Conservation (phyloP, 1,140 invertebrate genomes). For the Brachionus rotundiformis region DNA sequence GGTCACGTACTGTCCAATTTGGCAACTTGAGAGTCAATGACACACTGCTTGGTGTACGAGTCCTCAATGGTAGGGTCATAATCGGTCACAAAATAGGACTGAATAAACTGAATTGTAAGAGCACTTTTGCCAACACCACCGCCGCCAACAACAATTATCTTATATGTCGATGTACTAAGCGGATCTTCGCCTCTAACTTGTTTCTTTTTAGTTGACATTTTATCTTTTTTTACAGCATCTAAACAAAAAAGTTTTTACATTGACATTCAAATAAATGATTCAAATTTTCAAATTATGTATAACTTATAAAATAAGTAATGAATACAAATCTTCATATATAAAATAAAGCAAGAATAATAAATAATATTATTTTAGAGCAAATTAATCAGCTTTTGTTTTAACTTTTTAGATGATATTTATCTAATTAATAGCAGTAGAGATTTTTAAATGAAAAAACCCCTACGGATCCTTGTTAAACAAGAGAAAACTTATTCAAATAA, state of each 20-base stretch:
- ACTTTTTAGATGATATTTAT: slow-evolving; percentile 3
- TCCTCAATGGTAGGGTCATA: slow-evolving; percentile 63
- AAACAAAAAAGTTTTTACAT: background rate
- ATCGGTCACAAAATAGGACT: slow-evolving; percentile 57
- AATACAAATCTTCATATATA: slow-evolving; percentile 19
- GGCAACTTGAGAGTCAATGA: slow-evolving; percentile 86
- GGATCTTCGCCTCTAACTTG: slow-evolving; percentile 22
- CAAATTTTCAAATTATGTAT: slow-evolving; percentile 14
- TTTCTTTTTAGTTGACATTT: slow-evolving; percentile 30
- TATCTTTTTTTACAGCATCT: background rate
- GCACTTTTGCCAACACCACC: slow-evolving; percentile 63
- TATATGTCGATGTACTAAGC: slow-evolving; percentile 37
- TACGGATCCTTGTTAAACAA: background rate
- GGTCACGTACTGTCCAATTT: slow-evolving; percentile 74
- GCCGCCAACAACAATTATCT: slow-evolving; percentile 48
- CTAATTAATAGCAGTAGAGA: background rate
- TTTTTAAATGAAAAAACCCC: slow-evolving; percentile 7
- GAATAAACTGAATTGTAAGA: slow-evolving; percentile 75
- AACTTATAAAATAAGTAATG: background rate
- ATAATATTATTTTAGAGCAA: background rate
- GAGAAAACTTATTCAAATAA: too few relatives aligned
- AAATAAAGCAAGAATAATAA: background rate
- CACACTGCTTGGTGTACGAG: slow-evolving; percentile 73
- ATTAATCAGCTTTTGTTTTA: slow-evolving; percentile 4
- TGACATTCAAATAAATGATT: background rate